Evolutionary conservation across 2,888 invertebrate species (phyloP).

Genomic region (Aporophyla lueneburgensis): DNA sequence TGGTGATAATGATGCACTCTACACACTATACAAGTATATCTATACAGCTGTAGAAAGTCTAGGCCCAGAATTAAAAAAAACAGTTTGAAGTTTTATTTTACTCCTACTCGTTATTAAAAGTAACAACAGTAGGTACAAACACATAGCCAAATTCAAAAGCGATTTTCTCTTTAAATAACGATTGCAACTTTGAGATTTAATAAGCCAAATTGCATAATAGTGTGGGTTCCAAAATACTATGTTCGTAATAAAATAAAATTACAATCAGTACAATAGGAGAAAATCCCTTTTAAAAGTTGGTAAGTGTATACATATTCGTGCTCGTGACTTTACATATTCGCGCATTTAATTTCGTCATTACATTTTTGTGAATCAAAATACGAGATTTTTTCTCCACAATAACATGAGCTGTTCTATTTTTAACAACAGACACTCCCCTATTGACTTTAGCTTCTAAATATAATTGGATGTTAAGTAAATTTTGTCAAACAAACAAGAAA

Average conservation of each 20-base stretch:
- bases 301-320: too few species aligned
- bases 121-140: constrained; percentile 13
- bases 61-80: not conserved
- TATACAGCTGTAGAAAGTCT: not conserved
- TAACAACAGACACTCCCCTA: constrained; percentile 21
- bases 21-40: not conserved
- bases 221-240: too few species aligned
- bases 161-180: too few species aligned
- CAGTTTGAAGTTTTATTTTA: not conserved
- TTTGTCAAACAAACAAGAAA: constrained; percentile 39
- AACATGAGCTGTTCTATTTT: constrained; percentile 36
- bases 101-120: not conserved
- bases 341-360: constrained; percentile 7
- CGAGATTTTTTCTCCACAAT: constrained; percentile 21
- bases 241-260: too few species aligned
- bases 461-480: constrained; percentile 58
- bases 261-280: too few species aligned
- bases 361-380: constrained; percentile 1
- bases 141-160: too few species aligned
- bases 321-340: too few species aligned
- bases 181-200: too few species aligned
- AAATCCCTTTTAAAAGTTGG: too few species aligned
- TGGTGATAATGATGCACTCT: too few species aligned
- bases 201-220: too few species aligned
- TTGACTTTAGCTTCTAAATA: constrained; percentile 51